These are phyloP conservation scores for Netelia virgata DNA, from an alignment of 2,888 invertebrate species.

Conservation along the genomic window DNA sequence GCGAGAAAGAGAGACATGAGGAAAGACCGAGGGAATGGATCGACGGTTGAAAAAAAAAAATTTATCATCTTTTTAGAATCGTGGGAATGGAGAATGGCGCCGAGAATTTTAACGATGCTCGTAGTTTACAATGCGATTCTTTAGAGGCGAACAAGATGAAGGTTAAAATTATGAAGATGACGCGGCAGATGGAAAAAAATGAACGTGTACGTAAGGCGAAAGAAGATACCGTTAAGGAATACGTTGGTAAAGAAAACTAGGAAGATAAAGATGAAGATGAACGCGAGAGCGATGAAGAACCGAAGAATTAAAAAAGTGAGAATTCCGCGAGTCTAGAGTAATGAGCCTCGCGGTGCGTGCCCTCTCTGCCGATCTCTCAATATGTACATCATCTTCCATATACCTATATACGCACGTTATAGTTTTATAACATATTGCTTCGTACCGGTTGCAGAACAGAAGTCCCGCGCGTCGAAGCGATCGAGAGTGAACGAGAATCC, in stretches of 20 bases:
- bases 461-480: not conserved
- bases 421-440: constrained; percentile 1
- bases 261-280: not conserved
- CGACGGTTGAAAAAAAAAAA: not conserved
- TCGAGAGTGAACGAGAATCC: constrained; percentile 3
- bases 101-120: not conserved
- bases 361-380: not conserved
- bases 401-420: not conserved
- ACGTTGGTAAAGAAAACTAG: not conserved
- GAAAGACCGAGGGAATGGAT: not conserved
- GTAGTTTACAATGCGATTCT: not conserved
- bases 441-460: constrained; percentile 6
- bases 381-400: not conserved
- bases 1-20: not conserved
- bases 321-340: not conserved
- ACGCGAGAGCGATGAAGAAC: not conserved
- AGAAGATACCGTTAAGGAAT: not conserved
- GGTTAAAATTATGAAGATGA: not conserved
- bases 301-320: not conserved
- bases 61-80: constrained; percentile 38
- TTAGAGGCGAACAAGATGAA: not conserved
- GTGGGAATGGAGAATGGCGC: constrained; percentile 39
- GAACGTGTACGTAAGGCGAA: not conserved
- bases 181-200: not conserved
- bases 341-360: not conserved